These are phyloP conservation scores for Eudyptes chrysolophus DNA, from an alignment of 2,113 vertebrate genomes.

Conservation along the genomic window DNA sequence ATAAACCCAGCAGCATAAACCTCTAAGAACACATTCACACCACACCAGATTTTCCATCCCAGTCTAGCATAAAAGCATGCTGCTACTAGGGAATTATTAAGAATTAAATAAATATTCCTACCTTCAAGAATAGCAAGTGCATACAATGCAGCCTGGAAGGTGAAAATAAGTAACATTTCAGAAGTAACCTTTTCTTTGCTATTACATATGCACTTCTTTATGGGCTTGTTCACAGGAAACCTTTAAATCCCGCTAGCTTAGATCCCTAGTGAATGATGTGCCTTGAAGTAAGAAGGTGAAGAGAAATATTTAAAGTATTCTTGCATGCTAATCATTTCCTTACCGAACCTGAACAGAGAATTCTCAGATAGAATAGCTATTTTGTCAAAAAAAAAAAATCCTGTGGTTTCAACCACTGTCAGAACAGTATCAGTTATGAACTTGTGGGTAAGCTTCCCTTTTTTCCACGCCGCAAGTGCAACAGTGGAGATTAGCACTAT, in stretches of 20 bases:
- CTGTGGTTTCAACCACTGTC: background rate
- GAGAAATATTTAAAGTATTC: background rate
- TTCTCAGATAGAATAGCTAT: background rate
- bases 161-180: background rate
- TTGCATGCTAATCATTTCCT: background rate
- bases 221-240: background rate
- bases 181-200: background rate
- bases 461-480: background rate
- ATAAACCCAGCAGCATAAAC: background rate
- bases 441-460: background rate
- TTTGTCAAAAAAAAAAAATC: background rate
- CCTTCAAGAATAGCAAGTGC: background rate
- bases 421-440: background rate
- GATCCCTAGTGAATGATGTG: background rate
- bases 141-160: background rate
- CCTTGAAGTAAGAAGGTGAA: background rate
- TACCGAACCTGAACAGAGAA: background rate
- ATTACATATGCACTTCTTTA: background rate
- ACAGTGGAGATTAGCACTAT: background rate
- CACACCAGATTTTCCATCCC: background rate
- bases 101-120: background rate
- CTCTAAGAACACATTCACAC: background rate
- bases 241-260: background rate
- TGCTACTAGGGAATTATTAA: background rate
- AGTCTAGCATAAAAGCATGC: background rate